phyloP scores from a whole-genome alignment of 2,888 invertebrate species.

The Folsomia manolachei region DNA sequence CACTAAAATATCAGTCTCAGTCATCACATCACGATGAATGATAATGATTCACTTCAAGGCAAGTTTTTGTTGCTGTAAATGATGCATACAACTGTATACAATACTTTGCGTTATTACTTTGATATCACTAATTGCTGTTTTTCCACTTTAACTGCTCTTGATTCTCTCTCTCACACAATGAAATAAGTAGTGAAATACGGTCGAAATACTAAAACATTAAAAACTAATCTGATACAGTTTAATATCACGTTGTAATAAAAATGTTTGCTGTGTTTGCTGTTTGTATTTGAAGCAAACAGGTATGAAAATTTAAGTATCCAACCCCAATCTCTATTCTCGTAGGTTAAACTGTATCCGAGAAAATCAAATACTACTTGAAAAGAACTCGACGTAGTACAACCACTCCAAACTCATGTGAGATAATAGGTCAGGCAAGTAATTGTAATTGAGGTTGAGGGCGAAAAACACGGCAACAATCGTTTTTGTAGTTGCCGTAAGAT shows the following conservation, averaged over 20 bases:
- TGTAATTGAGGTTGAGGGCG: slow-evolving; percentile 5
- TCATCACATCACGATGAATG: too few relatives aligned
- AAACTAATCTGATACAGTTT: neutral
- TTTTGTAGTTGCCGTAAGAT: slow-evolving; percentile 16
- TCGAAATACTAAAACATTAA: neutral
- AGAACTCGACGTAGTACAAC: neutral
- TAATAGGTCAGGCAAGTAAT: too few relatives aligned
- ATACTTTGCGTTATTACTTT: neutral
- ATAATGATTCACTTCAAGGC: slow-evolving; percentile 6
- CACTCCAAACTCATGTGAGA: slow-evolving; percentile 6
- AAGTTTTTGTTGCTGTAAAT: slow-evolving; percentile 2
- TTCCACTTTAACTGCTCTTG: neutral
- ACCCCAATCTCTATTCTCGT: neutral
- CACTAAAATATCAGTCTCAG: neutral
- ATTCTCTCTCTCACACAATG: neutral
- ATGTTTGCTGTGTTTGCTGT: neutral
- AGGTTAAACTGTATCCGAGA: neutral
- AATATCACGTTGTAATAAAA: neutral
- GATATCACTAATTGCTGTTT: neutral
- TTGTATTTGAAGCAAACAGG: neutral
- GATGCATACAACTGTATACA: neutral
- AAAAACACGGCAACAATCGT: neutral
- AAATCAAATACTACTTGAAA: neutral
- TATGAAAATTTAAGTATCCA: neutral
- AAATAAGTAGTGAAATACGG: neutral